These are phyloP conservation scores for Pterophyllum scalare DNA, from an alignment of 2,113 vertebrate species.

Conservation along the genomic window DNA sequence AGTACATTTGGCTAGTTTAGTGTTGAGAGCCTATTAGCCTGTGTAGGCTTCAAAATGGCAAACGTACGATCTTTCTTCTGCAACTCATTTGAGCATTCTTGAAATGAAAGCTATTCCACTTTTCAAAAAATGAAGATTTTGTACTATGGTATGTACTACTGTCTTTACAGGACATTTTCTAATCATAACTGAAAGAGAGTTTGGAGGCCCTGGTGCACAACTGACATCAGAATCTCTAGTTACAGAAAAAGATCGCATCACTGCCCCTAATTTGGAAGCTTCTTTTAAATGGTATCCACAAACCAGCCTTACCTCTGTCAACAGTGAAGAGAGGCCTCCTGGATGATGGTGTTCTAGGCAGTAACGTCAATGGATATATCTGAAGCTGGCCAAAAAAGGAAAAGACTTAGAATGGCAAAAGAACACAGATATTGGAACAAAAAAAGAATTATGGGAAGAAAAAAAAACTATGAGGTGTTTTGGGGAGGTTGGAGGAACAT, in stretches of 20 bases:
- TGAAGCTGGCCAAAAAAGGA: not conserved
- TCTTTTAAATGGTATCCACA: not conserved
- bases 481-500: not conserved
- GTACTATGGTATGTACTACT: accelerated
- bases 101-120: not conserved
- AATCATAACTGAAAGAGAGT: no score
- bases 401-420: not conserved
- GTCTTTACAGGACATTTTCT: no score
- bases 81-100: not conserved
- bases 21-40: not conserved
- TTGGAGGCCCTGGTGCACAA: no score
- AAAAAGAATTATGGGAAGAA: no score
- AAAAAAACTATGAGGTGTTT: not conserved
- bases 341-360: not conserved
- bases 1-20: not conserved
- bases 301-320: not conserved
- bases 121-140: not conserved
- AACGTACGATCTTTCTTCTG: not conserved
- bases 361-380: not conserved
- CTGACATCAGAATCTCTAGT: not conserved
- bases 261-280: not conserved
- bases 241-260: not conserved
- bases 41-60: not conserved
- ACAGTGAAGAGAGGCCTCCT: not conserved
- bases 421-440: not conserved